Percentiles rank a stretch among this genome's conserved stretches.
Conservation (phyloP, 2,797 vertebrate species). For the Podargus strigoides region DNA sequence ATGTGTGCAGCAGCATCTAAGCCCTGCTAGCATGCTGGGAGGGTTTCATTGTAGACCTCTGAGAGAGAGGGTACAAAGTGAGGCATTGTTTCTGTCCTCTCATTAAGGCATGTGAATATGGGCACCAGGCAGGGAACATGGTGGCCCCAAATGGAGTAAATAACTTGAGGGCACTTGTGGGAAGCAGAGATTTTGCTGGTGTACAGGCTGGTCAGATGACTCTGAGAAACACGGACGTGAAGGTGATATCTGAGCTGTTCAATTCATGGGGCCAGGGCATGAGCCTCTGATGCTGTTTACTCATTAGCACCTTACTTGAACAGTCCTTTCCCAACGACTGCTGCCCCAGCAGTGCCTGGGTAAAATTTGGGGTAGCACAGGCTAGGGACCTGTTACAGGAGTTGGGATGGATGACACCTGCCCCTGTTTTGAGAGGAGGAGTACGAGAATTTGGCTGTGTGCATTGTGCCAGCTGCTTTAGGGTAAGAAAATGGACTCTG, state of each 20-base stretch:
- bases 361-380: neutral
- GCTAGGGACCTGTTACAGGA: neutral
- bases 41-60: neutral
- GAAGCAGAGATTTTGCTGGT: neutral
- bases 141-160: neutral
- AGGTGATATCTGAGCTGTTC: neutral
- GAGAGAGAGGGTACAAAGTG: neutral
- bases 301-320: neutral
- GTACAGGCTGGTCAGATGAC: neutral
- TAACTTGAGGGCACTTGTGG: neutral
- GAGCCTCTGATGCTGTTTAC: neutral
- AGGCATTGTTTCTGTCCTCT: neutral
- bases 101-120: neutral
- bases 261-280: neutral
- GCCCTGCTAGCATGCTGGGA: neutral
- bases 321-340: neutral
- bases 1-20: neutral
- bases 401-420: neutral
- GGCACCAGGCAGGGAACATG: neutral
- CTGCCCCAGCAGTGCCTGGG: fast-evolving
- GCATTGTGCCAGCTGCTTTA: neutral
- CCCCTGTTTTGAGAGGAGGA: neutral
- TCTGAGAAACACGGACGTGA: neutral
- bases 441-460: neutral
- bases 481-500: neutral